Percentiles rank a stretch among this genome's conserved stretches.
phyloP scores from a whole-genome alignment of 2,888 invertebrate species.

The Aphidius colemani region DNA sequence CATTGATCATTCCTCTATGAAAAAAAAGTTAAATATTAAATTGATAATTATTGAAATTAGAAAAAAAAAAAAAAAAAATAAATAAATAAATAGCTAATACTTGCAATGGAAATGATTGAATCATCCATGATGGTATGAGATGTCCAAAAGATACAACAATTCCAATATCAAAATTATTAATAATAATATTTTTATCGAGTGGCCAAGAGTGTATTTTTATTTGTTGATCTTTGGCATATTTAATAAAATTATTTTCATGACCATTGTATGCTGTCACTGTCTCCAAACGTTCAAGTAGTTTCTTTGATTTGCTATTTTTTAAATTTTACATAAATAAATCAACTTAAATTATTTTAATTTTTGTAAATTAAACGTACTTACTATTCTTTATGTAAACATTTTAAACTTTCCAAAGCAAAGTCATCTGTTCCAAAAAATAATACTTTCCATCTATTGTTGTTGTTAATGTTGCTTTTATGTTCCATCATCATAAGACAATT shows the following conservation, averaged over 20 bases:
- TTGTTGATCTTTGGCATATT: constrained; percentile 69
- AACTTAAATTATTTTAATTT: not conserved
- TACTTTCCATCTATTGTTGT: constrained; percentile 63
- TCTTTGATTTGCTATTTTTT: constrained; percentile 62
- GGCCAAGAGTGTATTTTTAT: constrained; percentile 74
- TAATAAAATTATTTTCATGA: constrained; percentile 69
- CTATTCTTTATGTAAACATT: constrained; percentile 71
- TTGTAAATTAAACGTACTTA: constrained; percentile 57
- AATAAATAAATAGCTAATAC: constrained; percentile 51
- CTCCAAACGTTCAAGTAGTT: constrained; percentile 65
- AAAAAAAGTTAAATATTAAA: constrained; percentile 23
- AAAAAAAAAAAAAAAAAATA: too few species aligned
- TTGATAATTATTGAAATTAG: constrained; percentile 22
- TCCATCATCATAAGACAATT: too few species aligned
- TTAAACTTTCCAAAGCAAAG: constrained; percentile 78
- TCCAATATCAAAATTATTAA: constrained; percentile 77
- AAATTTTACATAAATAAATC: not conserved
- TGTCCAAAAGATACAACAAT: constrained; percentile 94
- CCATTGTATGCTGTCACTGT: constrained; percentile 73
- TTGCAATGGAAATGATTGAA: constrained; percentile 82
- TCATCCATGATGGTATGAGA: constrained; percentile 77
- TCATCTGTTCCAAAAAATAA: constrained; percentile 87
- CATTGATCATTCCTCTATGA: constrained; percentile 80
- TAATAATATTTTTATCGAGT: constrained; percentile 48
- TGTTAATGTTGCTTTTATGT: not conserved